Evolutionary conservation across 1,140 invertebrate genomes (phyloP).

Genomic region (Hylyphantes graminicola): DNA sequence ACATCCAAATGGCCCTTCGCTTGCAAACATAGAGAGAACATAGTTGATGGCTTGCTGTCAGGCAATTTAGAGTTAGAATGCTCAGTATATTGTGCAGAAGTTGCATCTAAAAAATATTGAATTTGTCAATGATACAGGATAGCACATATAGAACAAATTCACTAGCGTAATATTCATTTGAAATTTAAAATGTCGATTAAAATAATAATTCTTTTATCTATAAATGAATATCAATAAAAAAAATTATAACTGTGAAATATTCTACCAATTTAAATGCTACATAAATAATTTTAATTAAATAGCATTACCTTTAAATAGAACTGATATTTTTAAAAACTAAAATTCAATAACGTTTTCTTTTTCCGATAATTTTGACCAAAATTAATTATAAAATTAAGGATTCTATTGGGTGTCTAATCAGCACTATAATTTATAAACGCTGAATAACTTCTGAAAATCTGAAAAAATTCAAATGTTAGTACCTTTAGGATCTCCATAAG

Average conservation of each 20-base stretch:
- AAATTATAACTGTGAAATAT: too few species aligned
- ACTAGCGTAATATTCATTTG: too few species aligned
- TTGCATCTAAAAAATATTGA: too few species aligned
- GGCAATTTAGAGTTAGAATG: neutral
- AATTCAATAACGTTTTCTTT: neutral
- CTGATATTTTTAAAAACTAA: neutral
- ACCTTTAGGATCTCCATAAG: neutral
- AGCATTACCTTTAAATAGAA: neutral
- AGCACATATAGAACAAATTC: too few species aligned
- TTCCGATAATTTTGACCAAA: neutral
- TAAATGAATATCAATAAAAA: too few species aligned
- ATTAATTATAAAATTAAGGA: neutral
- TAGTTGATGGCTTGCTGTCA: constrained; percentile 21
- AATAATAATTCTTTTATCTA: too few species aligned
- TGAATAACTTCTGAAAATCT: neutral
- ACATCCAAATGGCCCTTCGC: constrained; percentile 33
- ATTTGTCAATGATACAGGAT: too few species aligned
- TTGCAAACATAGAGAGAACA: constrained; percentile 23
- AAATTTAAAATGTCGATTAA: too few species aligned
- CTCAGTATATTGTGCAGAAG: too few species aligned
- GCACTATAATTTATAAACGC: neutral
- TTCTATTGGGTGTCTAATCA: neutral
- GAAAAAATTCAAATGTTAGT: neutral
- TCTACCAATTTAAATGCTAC: neutral
- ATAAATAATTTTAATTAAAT: neutral